Conservation (phyloP, 2,797 vertebrate genomes). For the Fistularia commersonii region DNA sequence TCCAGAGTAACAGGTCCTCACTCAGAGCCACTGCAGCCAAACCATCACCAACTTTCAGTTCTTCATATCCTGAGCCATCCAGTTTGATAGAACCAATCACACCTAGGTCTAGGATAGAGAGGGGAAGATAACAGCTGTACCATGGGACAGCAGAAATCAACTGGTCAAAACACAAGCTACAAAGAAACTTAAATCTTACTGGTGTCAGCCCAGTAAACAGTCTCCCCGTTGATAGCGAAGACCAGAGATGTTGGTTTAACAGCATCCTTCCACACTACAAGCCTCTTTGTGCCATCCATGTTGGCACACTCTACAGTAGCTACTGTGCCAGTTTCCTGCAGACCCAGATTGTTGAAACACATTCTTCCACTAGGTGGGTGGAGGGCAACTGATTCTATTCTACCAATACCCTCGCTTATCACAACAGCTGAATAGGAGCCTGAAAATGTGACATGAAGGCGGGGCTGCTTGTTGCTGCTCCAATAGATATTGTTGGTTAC, state of each 20-base stretch:
- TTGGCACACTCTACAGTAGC: constrained; percentile 76
- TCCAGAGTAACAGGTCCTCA: constrained; percentile 81
- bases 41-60: constrained; percentile 66
- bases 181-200: constrained; percentile 57
- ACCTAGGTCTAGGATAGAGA: constrained; percentile 54
- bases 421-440: constrained; percentile 69
- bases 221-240: constrained; percentile 70
- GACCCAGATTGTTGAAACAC: constrained; percentile 77
- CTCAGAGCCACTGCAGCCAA: constrained; percentile 73
- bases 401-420: constrained; percentile 63
- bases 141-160: not conserved
- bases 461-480: constrained; percentile 74
- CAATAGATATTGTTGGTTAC: constrained; percentile 85
- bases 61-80: constrained; percentile 74
- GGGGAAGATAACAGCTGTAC: not conserved
- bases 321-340: fast-evolving
- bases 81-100: constrained; percentile 51
- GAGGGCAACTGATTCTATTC: constrained; percentile 70
- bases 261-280: constrained; percentile 74
- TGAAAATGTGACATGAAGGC: constrained; percentile 74
- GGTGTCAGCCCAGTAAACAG: constrained; percentile 85
- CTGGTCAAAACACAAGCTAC: not conserved
- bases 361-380: constrained; percentile 75
- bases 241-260: constrained; percentile 73
- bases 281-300: constrained; percentile 80